Evolutionary conservation across 1,140 invertebrate genomes (phyloP).

Genomic region (Monochamus saltuarius): DNA sequence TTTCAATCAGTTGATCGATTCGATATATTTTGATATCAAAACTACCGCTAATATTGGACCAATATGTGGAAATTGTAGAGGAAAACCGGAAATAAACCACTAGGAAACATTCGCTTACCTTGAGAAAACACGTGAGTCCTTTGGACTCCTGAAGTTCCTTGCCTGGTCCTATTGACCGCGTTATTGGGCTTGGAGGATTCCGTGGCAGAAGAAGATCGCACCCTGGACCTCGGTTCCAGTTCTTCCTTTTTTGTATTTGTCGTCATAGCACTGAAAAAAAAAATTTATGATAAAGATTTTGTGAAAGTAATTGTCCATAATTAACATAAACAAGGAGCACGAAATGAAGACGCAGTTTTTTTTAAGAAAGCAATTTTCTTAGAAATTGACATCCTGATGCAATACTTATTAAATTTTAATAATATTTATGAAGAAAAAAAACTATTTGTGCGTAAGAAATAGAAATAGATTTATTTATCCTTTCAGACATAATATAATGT

Average conservation of each 20-base stretch:
- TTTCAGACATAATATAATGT: too few species aligned
- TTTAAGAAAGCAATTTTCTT: too few species aligned
- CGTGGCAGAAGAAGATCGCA: slow-evolving; percentile 70
- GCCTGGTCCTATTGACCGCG: background rate
- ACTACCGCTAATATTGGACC: background rate
- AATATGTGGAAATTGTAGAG: background rate
- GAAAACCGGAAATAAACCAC: background rate
- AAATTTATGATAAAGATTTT: background rate
- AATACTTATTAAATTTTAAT: too few species aligned
- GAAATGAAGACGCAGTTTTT: too few species aligned
- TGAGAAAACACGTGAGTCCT: slow-evolving; percentile 26
- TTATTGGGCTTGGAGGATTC: slow-evolving; percentile 69
- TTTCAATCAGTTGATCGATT: too few species aligned
- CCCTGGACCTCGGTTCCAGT: slow-evolving; percentile 64
- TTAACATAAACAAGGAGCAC: too few species aligned
- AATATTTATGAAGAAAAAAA: too few species aligned
- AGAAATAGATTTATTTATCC: too few species aligned
- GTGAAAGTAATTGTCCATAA: too few species aligned
- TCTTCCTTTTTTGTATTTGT: slow-evolving; percentile 59
- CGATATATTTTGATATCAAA: too few species aligned
- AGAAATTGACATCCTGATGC: too few species aligned
- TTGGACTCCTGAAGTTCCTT: slow-evolving; percentile 6
- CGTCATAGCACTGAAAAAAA: slow-evolving; percentile 66
- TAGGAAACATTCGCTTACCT: slow-evolving; percentile 26
- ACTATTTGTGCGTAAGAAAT: too few species aligned